These are phyloP conservation scores for Caenorhabditis virilis DNA, from an alignment of 2,888 invertebrate species.

Conservation along the genomic window DNA sequence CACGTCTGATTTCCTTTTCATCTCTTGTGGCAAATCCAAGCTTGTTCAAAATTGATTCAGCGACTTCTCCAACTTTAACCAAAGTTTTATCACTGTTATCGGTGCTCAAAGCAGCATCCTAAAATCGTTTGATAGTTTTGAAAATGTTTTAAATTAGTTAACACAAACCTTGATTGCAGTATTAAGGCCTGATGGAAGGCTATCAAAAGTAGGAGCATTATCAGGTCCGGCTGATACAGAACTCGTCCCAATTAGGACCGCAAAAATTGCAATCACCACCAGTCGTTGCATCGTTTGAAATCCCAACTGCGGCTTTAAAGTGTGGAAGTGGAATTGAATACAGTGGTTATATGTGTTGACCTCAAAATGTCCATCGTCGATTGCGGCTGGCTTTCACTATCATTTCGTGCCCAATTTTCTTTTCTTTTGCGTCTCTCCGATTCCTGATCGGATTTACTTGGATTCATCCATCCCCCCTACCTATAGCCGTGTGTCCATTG, in stretches of 20 bases:
- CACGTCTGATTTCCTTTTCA: slow-evolving; percentile 37
- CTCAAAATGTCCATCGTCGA: slow-evolving; percentile 35
- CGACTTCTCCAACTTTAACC: slow-evolving; percentile 61
- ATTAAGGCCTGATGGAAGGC: slow-evolving; percentile 32
- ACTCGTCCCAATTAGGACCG: slow-evolving; percentile 22
- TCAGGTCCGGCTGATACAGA: slow-evolving; percentile 22
- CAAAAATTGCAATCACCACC: slow-evolving; percentile 20
- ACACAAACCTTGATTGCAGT: slow-evolving; percentile 24
- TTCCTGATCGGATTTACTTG: too few species aligned
- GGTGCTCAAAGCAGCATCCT: slow-evolving; percentile 31
- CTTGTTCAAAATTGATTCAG: slow-evolving; percentile 62
- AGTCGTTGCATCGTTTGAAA: slow-evolving; percentile 35
- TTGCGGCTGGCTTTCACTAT: slow-evolving; percentile 35
- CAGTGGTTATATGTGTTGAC: slow-evolving; percentile 24
- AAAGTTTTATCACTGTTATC: slow-evolving; percentile 26
- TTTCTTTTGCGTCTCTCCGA: too few species aligned
- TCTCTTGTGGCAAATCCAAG: slow-evolving; percentile 54
- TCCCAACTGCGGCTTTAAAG: slow-evolving; percentile 38
- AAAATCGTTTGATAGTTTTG: too few species aligned
- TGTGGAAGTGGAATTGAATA: slow-evolving; percentile 26
- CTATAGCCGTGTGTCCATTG: too few species aligned
- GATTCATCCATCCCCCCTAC: too few species aligned
- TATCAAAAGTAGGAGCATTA: slow-evolving; percentile 36
- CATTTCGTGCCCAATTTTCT: too few species aligned
- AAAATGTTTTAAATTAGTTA: background rate